Evolutionary conservation across 2,797 vertebrate species (phyloP).

Genomic region (Anguilla marmorata): DNA sequence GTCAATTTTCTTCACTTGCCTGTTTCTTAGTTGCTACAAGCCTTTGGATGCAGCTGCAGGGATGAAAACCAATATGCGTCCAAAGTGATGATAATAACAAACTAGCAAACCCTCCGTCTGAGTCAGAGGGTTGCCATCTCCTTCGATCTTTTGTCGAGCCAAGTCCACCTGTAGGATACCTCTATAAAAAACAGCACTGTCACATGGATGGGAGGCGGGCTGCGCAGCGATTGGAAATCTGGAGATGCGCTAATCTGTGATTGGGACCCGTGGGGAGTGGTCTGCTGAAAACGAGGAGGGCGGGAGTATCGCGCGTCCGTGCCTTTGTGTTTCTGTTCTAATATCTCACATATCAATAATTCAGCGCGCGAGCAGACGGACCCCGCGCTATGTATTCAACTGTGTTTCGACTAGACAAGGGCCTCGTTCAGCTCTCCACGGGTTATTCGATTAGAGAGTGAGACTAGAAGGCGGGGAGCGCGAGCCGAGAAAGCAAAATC

Average conservation of each 20-base stretch:
- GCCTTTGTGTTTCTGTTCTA: slow-evolving; percentile 81
- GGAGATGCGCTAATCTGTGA: slow-evolving; percentile 65
- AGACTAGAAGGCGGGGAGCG: slow-evolving; percentile 54
- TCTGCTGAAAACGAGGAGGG: slow-evolving; percentile 53
- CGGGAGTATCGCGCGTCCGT: slow-evolving; percentile 64
- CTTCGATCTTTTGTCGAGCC: slow-evolving; percentile 38
- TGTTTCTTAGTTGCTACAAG: background rate
- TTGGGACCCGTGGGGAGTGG: slow-evolving; percentile 64
- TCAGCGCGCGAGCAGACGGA: slow-evolving; percentile 76
- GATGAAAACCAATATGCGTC: background rate
- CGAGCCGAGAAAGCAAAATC: slow-evolving; percentile 35
- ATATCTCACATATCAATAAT: slow-evolving; percentile 83
- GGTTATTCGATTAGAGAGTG: slow-evolving; percentile 57
- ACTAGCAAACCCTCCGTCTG: background rate
- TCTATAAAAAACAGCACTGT: slow-evolving; percentile 59
- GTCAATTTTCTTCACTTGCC: slow-evolving; percentile 3
- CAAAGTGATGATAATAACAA: background rate
- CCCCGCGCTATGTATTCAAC: slow-evolving; percentile 80
- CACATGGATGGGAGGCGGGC: slow-evolving; percentile 67
- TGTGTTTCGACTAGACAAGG: slow-evolving; percentile 70
- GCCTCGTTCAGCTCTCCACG: slow-evolving; percentile 67
- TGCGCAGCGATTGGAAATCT: slow-evolving; percentile 75
- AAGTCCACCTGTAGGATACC: slow-evolving; percentile 57
- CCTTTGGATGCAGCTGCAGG: background rate
- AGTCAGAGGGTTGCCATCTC: slow-evolving; percentile 32